phyloP scores from a whole-genome alignment of 2,113 vertebrate genomes.

The Phalacrocorax aristotelis region DNA sequence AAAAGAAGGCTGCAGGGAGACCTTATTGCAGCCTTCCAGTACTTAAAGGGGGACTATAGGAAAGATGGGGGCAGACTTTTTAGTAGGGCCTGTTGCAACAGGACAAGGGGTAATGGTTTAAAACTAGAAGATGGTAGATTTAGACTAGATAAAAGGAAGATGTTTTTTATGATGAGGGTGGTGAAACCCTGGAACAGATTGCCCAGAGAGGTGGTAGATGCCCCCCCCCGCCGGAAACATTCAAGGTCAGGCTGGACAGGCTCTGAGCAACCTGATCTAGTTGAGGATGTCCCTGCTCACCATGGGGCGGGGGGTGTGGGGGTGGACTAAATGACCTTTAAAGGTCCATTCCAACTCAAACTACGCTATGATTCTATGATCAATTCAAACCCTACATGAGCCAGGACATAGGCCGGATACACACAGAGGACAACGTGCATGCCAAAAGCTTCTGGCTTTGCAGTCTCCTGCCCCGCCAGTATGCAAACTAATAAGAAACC shows the following conservation, averaged over 20 bases:
- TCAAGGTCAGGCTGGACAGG: background rate
- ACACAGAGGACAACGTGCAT: background rate
- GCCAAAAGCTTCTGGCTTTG: background rate
- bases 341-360: background rate
- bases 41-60: background rate
- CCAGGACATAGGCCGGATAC: background rate
- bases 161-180: background rate
- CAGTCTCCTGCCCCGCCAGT: background rate
- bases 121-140: background rate
- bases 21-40: background rate
- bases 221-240: background rate
- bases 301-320: too few species aligned
- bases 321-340: background rate
- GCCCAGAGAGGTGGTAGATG: background rate
- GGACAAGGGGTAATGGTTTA: background rate
- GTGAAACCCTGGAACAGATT: background rate
- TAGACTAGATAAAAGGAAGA: background rate
- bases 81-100: background rate
- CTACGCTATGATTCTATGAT: background rate
- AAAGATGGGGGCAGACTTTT: background rate
- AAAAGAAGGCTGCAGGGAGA: background rate
- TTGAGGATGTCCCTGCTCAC: background rate
- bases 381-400: background rate
- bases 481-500: background rate
- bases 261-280: background rate